Base-by-base conservation (phyloP, 1,140 invertebrate species). In the Planococcus citri region DNA sequence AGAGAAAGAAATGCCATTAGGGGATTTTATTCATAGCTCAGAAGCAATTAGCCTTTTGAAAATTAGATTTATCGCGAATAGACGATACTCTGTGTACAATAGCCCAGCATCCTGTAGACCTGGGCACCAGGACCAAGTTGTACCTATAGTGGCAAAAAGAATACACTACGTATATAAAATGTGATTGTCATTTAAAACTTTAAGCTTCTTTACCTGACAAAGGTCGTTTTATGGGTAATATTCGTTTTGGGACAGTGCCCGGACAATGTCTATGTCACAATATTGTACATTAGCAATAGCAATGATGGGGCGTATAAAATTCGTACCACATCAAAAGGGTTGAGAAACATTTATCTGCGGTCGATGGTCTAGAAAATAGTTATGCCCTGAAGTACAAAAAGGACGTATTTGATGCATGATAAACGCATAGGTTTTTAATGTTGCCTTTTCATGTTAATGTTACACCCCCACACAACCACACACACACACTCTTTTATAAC, bases 331-430 rank as follows among this genome's bases (percentile, higher is more conserved):
- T 51, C 41, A 20, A 51, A 51, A 51, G 41, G 41, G 41, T 51
- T 51, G 41, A 51, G 41, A 51, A 51, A 51, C 41, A 51, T 51
- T 51, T 51, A 51, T 51, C 41, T 51, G 41, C 41, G 41, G 41
- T 51, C 41, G 41, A 51, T 51, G 41, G 41, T 51, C 17, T 51
- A 51, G 41, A 51, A 51, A 51, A 51, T 51, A 51, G 41, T 51
- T 51, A 17, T 20, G n/a, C n/a, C 41, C n/a, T 17, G 41, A 20
- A 51, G 41, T 14, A 51, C 17, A 17, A 51, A 51, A 51, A n/a
- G n/a, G n/a, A 3, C 41, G 41, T 51, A 51, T 51, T 51, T 51
- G 41, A 51, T 17, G 41, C 41, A 51, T 51, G 41, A 20, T 51
- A 51, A 51, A 51, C 41, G 41, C 41, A 51, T 51, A 51, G 10